Percentiles rank a stretch among this genome's conserved stretches.
phyloP scores from a whole-genome alignment of 2,888 invertebrate genomes.

The Lottia scabra region DNA sequence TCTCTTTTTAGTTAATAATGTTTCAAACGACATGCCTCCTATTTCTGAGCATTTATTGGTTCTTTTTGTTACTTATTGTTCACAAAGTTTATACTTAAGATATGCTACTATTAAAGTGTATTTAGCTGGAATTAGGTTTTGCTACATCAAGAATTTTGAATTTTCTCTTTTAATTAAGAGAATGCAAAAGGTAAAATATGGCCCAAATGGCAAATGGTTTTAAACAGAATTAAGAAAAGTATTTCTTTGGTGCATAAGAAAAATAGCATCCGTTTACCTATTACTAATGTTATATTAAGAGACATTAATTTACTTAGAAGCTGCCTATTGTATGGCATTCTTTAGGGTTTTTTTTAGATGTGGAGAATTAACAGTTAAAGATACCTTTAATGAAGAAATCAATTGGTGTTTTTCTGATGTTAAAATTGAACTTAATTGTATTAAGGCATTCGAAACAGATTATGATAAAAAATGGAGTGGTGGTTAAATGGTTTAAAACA shows the following conservation, averaged over 20 bases:
- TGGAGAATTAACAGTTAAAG: constrained; percentile 12
- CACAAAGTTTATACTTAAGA: neutral
- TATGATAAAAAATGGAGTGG: neutral
- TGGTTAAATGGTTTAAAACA: neutral
- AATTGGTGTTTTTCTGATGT: neutral
- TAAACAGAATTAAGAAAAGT: neutral
- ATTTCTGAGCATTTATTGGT: neutral
- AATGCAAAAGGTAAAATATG: neutral
- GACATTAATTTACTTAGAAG: neutral
- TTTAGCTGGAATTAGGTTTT: constrained; percentile 11
- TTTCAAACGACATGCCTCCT: too few species aligned
- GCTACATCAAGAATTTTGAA: neutral
- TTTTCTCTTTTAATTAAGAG: too few species aligned
- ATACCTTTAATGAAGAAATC: neutral
- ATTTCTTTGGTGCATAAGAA: neutral
- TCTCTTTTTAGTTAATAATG: too few species aligned
- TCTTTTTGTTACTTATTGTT: constrained; percentile 12
- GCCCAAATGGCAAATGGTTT: neutral
- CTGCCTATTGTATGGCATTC: constrained; percentile 10
- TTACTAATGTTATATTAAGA: neutral
- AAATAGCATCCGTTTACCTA: neutral
- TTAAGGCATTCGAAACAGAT: constrained; percentile 6
- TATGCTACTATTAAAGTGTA: constrained; percentile 16
- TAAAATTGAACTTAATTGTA: neutral
- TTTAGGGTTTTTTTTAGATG: constrained; percentile 17